Conservation (phyloP, 1,140 invertebrate genomes). For the Ephestia elutella region DNA sequence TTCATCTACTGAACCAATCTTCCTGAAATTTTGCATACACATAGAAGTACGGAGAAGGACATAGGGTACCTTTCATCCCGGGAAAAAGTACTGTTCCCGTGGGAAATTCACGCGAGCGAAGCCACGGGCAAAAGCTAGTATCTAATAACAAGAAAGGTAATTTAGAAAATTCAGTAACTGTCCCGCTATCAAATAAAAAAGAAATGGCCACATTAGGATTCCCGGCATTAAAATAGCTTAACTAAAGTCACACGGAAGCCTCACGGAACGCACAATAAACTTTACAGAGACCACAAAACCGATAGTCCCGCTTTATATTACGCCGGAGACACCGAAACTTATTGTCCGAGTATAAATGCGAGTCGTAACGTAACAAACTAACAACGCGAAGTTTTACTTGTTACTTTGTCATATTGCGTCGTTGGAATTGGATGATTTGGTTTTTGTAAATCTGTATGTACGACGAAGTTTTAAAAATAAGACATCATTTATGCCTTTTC, state of each 20-base stretch:
- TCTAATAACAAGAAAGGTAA: too few species aligned
- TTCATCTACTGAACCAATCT: too few species aligned
- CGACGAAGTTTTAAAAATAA: too few species aligned
- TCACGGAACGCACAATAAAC: background rate
- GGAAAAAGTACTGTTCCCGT: too few species aligned
- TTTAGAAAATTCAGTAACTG: too few species aligned
- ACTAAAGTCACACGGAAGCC: constrained; percentile 9
- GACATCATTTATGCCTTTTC: too few species aligned
- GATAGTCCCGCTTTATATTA: constrained; percentile 5
- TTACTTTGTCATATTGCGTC: background rate
- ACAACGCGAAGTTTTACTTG: background rate
- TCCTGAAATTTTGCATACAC: too few species aligned
- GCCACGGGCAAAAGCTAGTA: too few species aligned
- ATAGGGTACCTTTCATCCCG: too few species aligned
- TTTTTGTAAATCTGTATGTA: background rate
- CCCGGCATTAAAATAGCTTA: constrained; percentile 4
- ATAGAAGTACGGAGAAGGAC: too few species aligned
- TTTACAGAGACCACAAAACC: constrained; percentile 8
- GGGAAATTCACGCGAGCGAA: too few species aligned
- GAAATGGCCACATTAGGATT: background rate
- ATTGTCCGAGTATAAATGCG: background rate
- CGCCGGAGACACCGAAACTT: constrained; percentile 1
- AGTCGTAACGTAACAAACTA: background rate
- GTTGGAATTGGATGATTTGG: background rate
- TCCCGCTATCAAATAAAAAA: too few species aligned